Percentiles rank a stretch among this genome's conserved stretches.
phyloP scores from a whole-genome alignment of 2,113 vertebrate genomes.

The Pavo muticus region DNA sequence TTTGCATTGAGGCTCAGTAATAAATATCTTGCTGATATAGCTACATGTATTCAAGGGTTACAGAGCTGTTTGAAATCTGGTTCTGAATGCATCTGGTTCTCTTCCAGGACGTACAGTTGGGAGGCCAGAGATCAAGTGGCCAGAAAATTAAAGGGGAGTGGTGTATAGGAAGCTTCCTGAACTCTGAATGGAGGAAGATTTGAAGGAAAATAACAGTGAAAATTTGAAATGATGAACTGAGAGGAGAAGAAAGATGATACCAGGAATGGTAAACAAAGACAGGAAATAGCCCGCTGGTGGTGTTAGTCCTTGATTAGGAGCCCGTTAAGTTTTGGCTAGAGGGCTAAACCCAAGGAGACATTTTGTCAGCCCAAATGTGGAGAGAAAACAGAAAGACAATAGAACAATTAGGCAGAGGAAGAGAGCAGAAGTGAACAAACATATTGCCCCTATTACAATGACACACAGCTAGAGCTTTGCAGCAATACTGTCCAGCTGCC shows the following conservation, averaged over 20 bases:
- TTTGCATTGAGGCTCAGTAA: not conserved
- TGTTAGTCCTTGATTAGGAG: conserved; percentile 59
- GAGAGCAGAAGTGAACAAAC: conserved; percentile 61
- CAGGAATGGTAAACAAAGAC: conserved; percentile 47
- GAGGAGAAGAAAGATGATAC: conserved; percentile 49
- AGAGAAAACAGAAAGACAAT: conserved; percentile 63
- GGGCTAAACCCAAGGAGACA: conserved; percentile 59
- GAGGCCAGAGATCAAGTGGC: not conserved
- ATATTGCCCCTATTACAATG: conserved; percentile 50
- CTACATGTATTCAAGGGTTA: not conserved
- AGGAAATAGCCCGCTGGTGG: conserved; percentile 59
- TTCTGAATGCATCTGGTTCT: not conserved
- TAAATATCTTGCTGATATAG: not conserved
- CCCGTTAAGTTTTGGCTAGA: conserved; percentile 59
- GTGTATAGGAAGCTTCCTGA: not conserved
- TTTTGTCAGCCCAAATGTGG: conserved; percentile 51
- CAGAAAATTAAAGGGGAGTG: not conserved
- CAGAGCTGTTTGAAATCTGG: not conserved
- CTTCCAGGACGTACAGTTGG: not conserved
- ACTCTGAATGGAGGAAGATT: not conserved
- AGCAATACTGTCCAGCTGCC: conserved; percentile 73
- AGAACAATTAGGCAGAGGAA: conserved; percentile 54
- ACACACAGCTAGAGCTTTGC: conserved; percentile 51
- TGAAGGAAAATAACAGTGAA: conserved; percentile 12
- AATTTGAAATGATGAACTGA: not conserved